Conservation (phyloP, 2,797 vertebrate genomes). For the Melanotaenia pygmaea region DNA sequence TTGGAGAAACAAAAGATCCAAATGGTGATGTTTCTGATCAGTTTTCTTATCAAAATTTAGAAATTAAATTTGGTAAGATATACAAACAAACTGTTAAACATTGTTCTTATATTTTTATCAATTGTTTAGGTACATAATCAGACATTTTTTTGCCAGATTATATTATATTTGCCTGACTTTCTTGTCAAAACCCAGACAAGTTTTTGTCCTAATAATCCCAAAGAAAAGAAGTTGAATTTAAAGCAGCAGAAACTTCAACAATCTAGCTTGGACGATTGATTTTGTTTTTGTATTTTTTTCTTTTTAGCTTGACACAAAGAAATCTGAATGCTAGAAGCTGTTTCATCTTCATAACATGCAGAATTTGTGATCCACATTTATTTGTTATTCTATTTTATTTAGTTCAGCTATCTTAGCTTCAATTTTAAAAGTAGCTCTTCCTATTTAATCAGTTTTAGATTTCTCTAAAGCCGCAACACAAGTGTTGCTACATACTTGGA, state of each 20-base stretch:
- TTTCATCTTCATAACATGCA: not conserved
- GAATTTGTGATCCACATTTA: not conserved
- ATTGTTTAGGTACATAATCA: not conserved
- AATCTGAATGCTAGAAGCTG: not conserved
- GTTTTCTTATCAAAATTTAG: not conserved
- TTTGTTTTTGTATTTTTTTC: not conserved
- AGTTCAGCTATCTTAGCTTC: not conserved
- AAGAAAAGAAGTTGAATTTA: not conserved
- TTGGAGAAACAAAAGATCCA: not conserved
- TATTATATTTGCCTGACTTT: too few relatives aligned
- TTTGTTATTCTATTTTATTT: not conserved
- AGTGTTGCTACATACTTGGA: slow-evolving; percentile 43
- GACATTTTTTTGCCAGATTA: not conserved
- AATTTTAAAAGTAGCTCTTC: not conserved
- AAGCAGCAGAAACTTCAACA: not conserved
- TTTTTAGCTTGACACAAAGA: not conserved
- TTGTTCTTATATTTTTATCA: not conserved
- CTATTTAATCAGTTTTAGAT: slow-evolving; percentile 33
- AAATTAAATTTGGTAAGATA: not conserved
- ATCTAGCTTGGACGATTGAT: not conserved
- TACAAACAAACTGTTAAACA: not conserved
- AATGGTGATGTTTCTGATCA: not conserved
- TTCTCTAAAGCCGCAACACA: slow-evolving; percentile 35
- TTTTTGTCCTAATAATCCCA: not conserved
- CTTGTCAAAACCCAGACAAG: not conserved